These are phyloP conservation scores for Tinamus major DNA, from an alignment of 2,797 vertebrate genomes.

Conservation along the genomic window DNA sequence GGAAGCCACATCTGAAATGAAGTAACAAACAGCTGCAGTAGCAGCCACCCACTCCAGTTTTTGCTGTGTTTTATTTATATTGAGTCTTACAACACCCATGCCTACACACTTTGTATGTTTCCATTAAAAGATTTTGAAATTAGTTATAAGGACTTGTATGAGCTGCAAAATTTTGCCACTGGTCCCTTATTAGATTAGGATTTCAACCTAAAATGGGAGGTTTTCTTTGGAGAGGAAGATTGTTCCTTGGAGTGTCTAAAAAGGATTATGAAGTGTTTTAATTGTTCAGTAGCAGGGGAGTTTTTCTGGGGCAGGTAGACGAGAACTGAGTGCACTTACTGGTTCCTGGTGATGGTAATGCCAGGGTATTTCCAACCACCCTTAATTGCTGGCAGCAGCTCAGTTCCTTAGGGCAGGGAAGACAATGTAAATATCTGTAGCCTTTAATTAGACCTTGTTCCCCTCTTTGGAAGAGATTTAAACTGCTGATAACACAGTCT, in stretches of 20 bases:
- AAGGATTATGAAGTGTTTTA: background rate
- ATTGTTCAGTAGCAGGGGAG: background rate
- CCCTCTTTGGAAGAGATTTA: conserved; percentile 6
- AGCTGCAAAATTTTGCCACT: background rate
- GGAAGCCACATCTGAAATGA: background rate
- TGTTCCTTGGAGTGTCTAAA: background rate
- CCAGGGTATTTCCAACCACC: background rate
- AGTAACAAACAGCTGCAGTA: background rate
- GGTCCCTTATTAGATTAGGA: background rate
- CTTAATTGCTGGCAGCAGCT: conserved; percentile 23
- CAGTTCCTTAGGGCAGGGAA: conserved; percentile 26
- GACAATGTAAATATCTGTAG: conserved; percentile 1
- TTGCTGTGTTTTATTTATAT: background rate
- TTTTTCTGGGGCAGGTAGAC: background rate
- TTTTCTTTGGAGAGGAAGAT: background rate
- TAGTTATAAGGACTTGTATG: background rate
- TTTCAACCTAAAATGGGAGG: background rate
- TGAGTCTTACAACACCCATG: rapidly evolving
- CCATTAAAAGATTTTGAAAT: background rate
- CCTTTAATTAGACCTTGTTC: conserved; percentile 17
- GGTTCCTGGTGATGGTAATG: background rate
- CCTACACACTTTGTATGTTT: rapidly evolving
- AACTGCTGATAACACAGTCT: background rate
- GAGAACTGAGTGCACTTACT: background rate
- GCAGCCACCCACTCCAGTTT: background rate